phyloP scores from a whole-genome alignment of 2,113 vertebrate genomes.

The Deroptyus accipitrinus region DNA sequence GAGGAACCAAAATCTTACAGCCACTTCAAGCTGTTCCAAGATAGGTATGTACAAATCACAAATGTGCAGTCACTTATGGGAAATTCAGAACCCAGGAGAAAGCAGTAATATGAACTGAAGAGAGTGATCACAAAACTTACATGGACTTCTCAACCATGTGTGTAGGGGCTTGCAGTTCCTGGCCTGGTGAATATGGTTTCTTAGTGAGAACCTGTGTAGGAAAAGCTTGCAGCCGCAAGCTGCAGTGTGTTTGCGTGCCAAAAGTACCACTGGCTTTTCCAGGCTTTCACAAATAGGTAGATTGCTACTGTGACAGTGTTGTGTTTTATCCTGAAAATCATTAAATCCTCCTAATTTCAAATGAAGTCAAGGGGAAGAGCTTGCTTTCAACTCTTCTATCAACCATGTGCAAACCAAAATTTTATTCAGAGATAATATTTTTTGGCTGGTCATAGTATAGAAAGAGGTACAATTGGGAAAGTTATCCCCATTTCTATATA shows the following conservation, averaged over 20 bases:
- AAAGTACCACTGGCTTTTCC: background rate
- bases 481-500: background rate
- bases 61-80: background rate
- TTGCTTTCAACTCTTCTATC: background rate
- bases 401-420: background rate
- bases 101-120: background rate
- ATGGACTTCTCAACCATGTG: fast-evolving
- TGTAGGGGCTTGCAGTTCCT: background rate
- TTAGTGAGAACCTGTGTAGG: fast-evolving
- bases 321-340: background rate
- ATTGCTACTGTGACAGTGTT: background rate
- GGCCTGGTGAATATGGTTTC: background rate
- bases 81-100: background rate
- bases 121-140: background rate
- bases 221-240: fast-evolving
- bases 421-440: background rate
- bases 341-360: background rate
- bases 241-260: fast-evolving
- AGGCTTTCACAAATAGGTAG: background rate
- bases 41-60: background rate
- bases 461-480: background rate
- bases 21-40: background rate
- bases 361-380: background rate
- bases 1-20: background rate
- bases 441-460: background rate